Base-by-base conservation (phyloP, 2,797 vertebrate genomes). In the Leucoraja ocellata region DNA sequence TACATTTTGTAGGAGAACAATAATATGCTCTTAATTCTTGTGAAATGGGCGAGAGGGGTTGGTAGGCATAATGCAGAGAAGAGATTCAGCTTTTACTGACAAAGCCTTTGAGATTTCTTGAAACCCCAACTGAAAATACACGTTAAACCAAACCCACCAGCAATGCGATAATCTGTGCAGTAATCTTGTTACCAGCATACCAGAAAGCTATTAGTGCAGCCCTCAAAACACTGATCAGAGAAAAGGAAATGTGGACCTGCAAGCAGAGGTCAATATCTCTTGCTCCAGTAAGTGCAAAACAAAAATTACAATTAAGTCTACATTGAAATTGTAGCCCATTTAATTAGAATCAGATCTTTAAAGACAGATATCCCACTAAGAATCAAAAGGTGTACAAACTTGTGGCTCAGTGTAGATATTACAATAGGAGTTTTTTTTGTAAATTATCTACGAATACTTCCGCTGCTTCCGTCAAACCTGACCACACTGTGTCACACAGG, bases 381-480 rank as follows among this genome's bases (percentile, higher is more conserved):
- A 25, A 11, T 14, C 71, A 92, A 58, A n/a, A 18, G 54, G 90
- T 76, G 28, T 46, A 92, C 90, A 92, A 39, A 32, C 28, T 11
- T 16, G 7, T 74, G 21, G 71, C 90, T 74, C 71, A 76, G 68
- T 54, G 39, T 58, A 76, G 36, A 92, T 74, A 76, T 68, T 92
- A 92, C 90, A 74, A 74, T 76, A n/a, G 90, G 39, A 74, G 73
- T 39, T 74, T 32, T 88, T 86, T 71, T 71, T 18, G 46, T 54
- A 2, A 71, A 71, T 92, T 76, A 92, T 74, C 90, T 91, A 23
- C 68, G 65, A 92, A 71, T 92, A 71, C 68, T 46, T 74, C 71
- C 90, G 68, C 73, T 92, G 39, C 90, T 92, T 76, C 39, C 73
- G 25, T 73, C 90, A 92, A 76, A 76, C 76, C 11, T 92, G 90